phyloP scores from a whole-genome alignment of 2,888 invertebrate genomes.

The Strigamia maritima region DNA sequence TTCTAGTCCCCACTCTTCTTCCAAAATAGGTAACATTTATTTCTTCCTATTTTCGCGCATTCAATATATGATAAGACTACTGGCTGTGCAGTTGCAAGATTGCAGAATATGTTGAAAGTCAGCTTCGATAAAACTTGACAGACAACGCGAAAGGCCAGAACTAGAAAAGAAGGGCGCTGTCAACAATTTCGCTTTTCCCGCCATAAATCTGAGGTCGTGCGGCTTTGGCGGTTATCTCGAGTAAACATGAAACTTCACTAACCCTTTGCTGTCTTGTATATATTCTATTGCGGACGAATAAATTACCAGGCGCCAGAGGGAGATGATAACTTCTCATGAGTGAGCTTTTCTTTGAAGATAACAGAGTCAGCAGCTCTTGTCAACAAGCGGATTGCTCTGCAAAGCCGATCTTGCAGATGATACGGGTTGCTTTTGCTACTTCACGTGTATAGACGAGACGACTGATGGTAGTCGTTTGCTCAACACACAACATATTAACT shows the following conservation, averaged over 20 bases:
- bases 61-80: background rate
- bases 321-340: conserved; percentile 23
- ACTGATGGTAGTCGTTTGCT: background rate
- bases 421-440: conserved; percentile 9
- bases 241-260: conserved; percentile 2
- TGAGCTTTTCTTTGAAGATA: conserved; percentile 18
- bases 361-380: conserved; percentile 21
- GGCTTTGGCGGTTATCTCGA: conserved; percentile 21
- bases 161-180: conserved; percentile 12
- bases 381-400: conserved; percentile 15
- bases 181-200: conserved; percentile 21
- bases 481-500: background rate
- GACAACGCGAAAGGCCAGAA: background rate
- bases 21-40: background rate
- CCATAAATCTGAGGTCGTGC: conserved; percentile 22
- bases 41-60: background rate
- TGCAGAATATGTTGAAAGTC: conserved; percentile 17
- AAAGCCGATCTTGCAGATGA: conserved; percentile 27
- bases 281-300: conserved; percentile 24
- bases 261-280: conserved; percentile 29
- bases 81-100: background rate
- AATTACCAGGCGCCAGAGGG: conserved; percentile 23
- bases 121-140: conserved; percentile 8
- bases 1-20: too few relatives aligned
- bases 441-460: background rate